Evolutionary conservation across 2,888 invertebrate genomes (phyloP), one percentile per base, ranked within the genome.

Genomic region (Patella caerulea): DNA sequence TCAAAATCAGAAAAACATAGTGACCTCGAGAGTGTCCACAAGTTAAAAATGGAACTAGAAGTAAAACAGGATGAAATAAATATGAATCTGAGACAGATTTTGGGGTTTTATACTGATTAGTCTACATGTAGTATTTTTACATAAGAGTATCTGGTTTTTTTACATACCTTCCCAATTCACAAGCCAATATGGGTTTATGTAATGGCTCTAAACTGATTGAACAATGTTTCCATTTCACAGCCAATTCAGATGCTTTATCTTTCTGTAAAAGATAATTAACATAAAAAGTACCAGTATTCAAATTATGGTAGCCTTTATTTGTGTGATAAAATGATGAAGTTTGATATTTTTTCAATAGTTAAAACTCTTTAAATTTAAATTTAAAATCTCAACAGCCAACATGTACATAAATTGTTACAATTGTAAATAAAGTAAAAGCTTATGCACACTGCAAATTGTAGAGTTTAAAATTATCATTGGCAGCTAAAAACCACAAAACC

Each of bases 221-320:
- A 91, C 99, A 99, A 91, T 97, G 96, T 79, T 95, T 94, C 99
- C 99, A 99, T 88, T 96, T 96, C 86, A 97, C 98, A 45, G 96
- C 95, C 71, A 97, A 93, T 90, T 98, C 98, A 0, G 98, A 95
- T 90, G 96, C 96, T 93, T 97, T 98, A 91, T 98, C 98, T 95
- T 98, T 97, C 96, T 97, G 92, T 3, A 93, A 93, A 86, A 86
- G 45, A 45, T 45, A 45, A 45, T 79, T 83, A 83, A 72, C 77
- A 45, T 15, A 55, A 76, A 59, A 17, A 14, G 5, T 24, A 24
- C 24, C 24, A 24, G 24, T 24, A 12, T 53, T 4, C 55, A 24
- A 70, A 45, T 54, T 45, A 9, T 45, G 45, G 7, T 45, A 9
- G 45, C 45, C 1, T 45, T 45, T 1, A 17, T 11, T 70, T 24